phyloP scores from a whole-genome alignment of 2,113 vertebrate species.

The Condylura cristata region DNA sequence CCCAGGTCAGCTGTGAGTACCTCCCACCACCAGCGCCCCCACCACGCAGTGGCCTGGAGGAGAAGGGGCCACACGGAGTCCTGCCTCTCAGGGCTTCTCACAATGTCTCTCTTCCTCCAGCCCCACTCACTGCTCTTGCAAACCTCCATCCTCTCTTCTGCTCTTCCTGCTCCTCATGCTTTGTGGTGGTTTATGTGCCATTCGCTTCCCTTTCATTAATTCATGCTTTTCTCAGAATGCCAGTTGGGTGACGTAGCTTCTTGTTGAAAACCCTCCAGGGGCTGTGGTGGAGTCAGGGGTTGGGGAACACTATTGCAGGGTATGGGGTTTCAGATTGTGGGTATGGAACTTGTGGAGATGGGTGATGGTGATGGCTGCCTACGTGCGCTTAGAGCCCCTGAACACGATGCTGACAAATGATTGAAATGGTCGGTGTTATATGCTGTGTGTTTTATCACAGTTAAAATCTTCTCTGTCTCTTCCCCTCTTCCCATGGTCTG shows the following conservation, averaged over 20 bases:
- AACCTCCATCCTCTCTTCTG: not conserved
- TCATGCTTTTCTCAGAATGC: not conserved
- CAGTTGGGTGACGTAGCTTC: not conserved
- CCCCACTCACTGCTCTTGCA: not conserved
- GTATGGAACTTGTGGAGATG: not conserved
- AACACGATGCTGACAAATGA: not conserved
- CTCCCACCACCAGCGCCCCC: not conserved
- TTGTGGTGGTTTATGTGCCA: not conserved
- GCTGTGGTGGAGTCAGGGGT: not conserved
- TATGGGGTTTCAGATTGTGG: not conserved
- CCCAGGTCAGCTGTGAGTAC: constrained; percentile 97
- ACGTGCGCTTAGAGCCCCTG: not conserved
- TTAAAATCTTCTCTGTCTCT: not conserved
- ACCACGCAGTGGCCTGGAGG: too few relatives aligned
- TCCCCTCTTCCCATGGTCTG: not conserved
- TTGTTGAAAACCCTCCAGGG: not conserved
- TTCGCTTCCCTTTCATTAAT: not conserved
- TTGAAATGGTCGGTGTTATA: not conserved
- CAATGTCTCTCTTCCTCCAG: not conserved
- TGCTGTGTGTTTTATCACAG: not conserved
- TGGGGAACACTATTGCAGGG: not conserved
- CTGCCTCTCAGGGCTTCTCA: not conserved
- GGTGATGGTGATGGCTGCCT: not conserved
- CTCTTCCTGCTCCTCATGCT: not conserved
- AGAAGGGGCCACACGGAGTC: not conserved